These are phyloP conservation scores for Hoplodrina blanda DNA, from an alignment of 2,888 invertebrate genomes.

Conservation along the genomic window DNA sequence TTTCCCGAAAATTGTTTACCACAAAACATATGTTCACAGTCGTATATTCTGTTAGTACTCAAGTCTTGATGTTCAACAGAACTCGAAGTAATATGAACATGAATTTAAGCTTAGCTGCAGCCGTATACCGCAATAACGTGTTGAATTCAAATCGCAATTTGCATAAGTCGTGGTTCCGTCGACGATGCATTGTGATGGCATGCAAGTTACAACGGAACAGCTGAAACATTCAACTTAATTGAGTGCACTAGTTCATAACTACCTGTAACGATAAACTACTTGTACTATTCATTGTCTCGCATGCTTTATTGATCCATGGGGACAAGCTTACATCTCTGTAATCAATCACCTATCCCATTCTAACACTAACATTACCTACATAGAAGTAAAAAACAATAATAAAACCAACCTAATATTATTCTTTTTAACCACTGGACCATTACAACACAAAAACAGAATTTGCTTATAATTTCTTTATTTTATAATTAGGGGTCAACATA, in stretches of 20 bases:
- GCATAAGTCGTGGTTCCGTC: constrained; percentile 46
- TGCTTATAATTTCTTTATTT: neutral
- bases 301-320: no score
- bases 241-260: constrained; percentile 3
- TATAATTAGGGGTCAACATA: neutral
- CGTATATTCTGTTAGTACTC: neutral
- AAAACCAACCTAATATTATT: no score
- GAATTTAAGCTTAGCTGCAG: constrained; percentile 35
- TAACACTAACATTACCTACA: no score
- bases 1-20: neutral
- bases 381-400: no score
- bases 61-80: constrained; percentile 2
- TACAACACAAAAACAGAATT: no score
- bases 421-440: no score
- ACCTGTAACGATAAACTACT: neutral
- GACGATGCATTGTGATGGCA: constrained; percentile 31
- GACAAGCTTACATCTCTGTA: no score
- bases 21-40: neutral
- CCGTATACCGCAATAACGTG: constrained; percentile 41
- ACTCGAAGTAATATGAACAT: constrained; percentile 25
- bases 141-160: constrained; percentile 56
- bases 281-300: no score
- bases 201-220: constrained; percentile 13
- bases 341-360: no score
- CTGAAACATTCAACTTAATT: constrained; percentile 21